These are phyloP conservation scores for Pelmatolapia mariae DNA, from an alignment of 2,113 vertebrate species.

Conservation along the genomic window DNA sequence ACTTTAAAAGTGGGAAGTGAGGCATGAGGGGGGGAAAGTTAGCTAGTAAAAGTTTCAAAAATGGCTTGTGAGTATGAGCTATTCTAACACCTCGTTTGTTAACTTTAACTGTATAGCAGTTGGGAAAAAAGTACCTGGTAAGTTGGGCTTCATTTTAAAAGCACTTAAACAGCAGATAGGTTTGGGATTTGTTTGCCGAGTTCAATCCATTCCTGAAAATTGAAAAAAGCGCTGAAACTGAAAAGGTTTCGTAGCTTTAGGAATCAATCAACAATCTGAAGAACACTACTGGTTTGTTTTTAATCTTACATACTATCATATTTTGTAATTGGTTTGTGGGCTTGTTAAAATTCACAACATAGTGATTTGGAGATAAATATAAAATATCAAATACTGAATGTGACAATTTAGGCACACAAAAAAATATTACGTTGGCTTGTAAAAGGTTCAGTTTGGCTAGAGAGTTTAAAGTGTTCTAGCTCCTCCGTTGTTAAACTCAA, in stretches of 20 bases:
- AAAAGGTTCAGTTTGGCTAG: background rate
- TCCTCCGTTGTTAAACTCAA: background rate
- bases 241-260: background rate
- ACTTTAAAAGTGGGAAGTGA: background rate
- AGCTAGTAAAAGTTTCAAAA: background rate
- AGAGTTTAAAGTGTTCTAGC: background rate
- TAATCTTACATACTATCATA: background rate
- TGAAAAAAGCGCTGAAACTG: background rate
- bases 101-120: background rate
- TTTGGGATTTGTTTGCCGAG: background rate
- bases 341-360: background rate
- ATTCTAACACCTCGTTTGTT: background rate
- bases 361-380: background rate
- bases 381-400: background rate
- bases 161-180: background rate
- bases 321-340: background rate
- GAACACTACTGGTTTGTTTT: background rate
- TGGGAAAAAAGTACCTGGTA: background rate
- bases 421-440: background rate
- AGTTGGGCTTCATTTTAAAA: background rate
- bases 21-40: background rate
- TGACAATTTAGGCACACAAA: background rate
- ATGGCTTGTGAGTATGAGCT: background rate
- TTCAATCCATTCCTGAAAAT: background rate
- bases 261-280: background rate